Conservation (phyloP, 2,888 invertebrate genomes). For the Cristatella mucedo region DNA sequence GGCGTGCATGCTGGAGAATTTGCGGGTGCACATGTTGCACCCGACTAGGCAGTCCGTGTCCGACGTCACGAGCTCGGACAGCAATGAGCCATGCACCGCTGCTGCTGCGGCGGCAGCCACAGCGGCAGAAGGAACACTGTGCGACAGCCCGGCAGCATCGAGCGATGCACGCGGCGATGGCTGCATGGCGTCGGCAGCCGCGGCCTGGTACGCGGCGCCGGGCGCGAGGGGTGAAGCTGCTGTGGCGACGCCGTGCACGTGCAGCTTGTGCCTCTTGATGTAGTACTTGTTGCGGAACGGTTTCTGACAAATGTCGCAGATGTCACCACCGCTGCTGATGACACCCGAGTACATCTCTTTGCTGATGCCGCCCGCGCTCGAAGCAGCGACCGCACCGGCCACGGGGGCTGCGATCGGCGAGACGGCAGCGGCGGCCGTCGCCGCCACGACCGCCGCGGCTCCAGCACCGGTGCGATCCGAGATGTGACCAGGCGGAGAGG, state of each 20-base stretch:
- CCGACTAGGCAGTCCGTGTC: no score
- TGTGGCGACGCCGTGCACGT: conserved; percentile 36
- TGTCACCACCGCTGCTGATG: conserved; percentile 32
- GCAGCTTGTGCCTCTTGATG: conserved; percentile 38
- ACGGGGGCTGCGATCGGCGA: not conserved
- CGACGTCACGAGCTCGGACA: no score
- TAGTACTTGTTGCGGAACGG: conserved; percentile 42
- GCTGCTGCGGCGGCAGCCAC: not conserved
- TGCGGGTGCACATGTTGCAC: conserved; percentile 45
- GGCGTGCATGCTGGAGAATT: conserved; percentile 75
- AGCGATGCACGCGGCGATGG: no score
- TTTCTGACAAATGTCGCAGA: conserved; percentile 39
- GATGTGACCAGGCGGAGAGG: not conserved
- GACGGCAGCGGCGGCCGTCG: conserved; percentile 1
- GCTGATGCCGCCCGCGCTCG: not conserved
- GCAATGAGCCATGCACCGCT: no score
- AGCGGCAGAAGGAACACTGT: conserved; percentile 9
- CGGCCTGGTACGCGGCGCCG: conserved; percentile 3
- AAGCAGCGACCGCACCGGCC: not conserved
- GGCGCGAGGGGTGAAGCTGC: conserved; percentile 17
- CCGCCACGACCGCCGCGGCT: not conserved
- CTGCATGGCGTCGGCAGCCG: conserved; percentile 6
- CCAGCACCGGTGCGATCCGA: not conserved
- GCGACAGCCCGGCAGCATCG: not conserved
- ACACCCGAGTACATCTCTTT: no score